Base-by-base conservation (phyloP, 23 tunicate species). In the Phallusia fumigata region DNA sequence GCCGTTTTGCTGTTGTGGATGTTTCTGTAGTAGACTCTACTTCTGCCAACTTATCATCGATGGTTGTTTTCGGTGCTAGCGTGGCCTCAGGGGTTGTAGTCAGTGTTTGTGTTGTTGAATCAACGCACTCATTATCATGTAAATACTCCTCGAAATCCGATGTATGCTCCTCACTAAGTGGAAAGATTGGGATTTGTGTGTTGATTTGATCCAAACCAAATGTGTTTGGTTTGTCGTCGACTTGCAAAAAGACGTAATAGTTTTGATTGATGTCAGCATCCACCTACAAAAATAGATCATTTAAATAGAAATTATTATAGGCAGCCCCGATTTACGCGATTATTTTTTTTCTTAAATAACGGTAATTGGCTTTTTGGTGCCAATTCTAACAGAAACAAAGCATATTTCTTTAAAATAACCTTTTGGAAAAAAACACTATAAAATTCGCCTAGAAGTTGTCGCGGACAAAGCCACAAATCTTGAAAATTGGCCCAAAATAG, bases 201-300 rank as follows among this genome's bases (percentile, higher is more conserved):
- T 58, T 58, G 69, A 58, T 58, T 22, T 24, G 69, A 58, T 58
- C 69, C 69, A 58, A 22, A 58, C 26, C 69, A 58, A 58, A 58
- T 1, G 16, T 13, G 69, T 58, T 58, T 22, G 3, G 26, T 13
- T 58, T 13, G 69, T 58, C 69, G 13, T 13, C 69, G 28, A 58
- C 28, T 6, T 16, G 69, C 69, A 58, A 16, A 24, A 58, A 58
- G 28, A 2, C 69, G 28, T 58, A 58, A 16, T 58, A 58, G 8
- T 58, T 58, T 58, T 58, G 8, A 58, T 24, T 24, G 16, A 24
- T 5, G 13, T 21, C 28, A 6, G 69, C 69, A 58, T 58, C 69
- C 8, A 58, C 69, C 69, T 58, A 58, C 3, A 58, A 58, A 58
- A 24, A n/a, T n/a, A n/a, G n/a, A n/a, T n/a, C n/a, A n/a, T n/a